phyloP scores from a whole-genome alignment of 2,113 vertebrate genomes.

The Dermatemys mawii region DNA sequence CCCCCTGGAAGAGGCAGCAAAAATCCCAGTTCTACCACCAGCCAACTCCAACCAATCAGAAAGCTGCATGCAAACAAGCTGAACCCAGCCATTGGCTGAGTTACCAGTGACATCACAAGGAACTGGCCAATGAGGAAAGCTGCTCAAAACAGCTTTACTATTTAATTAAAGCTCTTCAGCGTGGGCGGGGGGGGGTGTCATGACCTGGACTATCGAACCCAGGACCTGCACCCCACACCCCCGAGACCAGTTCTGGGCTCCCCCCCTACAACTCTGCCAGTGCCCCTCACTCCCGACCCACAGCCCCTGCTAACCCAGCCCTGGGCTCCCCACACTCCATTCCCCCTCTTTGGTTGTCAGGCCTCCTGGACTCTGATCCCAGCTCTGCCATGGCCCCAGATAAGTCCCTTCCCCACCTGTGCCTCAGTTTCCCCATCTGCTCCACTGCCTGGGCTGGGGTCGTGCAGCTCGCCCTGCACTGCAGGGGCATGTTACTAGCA shows the following conservation, averaged over 20 bases:
- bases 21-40: not conserved
- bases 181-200: not conserved
- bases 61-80: not conserved
- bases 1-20: not conserved
- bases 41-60: not conserved
- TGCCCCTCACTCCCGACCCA: not conserved
- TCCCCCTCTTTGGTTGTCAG: not conserved
- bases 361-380: not conserved
- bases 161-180: not conserved
- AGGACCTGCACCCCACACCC: not conserved
- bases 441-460: not conserved
- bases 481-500: not conserved
- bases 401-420: not conserved
- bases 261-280: not conserved
- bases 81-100: not conserved
- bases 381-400: not conserved
- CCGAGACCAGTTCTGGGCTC: not conserved
- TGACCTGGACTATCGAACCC: not conserved
- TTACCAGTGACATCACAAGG: conserved; percentile 1
- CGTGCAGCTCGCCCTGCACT: too few species aligned
- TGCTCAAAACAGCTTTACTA: not conserved
- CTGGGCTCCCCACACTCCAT: not conserved
- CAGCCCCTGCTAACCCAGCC: not conserved
- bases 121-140: not conserved
- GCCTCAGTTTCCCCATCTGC: not conserved